Percentiles rank a stretch among this genome's conserved stretches.
phyloP scores from a whole-genome alignment of 30 jellyfish, hydroid and myxozoan genomes.

The Chironex yamaguchii region DNA sequence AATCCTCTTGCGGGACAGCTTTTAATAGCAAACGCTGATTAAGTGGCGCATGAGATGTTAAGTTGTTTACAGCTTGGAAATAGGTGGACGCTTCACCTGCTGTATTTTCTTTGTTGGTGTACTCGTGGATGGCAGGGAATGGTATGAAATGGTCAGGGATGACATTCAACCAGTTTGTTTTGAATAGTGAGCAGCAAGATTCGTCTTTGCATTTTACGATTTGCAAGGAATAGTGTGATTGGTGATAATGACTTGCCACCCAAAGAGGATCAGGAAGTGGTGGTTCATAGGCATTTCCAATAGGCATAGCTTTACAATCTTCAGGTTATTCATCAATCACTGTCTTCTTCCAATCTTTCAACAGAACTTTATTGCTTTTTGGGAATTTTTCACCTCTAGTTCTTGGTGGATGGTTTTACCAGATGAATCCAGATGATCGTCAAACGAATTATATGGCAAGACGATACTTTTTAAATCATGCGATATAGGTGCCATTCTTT shows the following conservation, averaged over 20 bases:
- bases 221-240: background rate
- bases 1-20: background rate
- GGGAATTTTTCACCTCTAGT: background rate
- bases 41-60: background rate
- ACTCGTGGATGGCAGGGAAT: background rate
- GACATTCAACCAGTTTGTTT: background rate
- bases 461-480: conserved; percentile 11
- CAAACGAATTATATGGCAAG: conserved; percentile 21
- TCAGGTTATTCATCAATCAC: background rate
- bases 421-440: conserved; percentile 1
- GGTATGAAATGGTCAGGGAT: background rate
- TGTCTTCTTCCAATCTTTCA: background rate
- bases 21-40: background rate
- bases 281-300: too few species aligned
- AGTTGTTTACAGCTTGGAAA: too few species aligned
- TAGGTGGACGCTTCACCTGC: background rate
- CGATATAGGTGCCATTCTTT: conserved; percentile 25
- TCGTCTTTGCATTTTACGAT: background rate
- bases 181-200: background rate
- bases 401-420: conserved; percentile 5
- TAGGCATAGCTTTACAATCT: background rate
- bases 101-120: background rate
- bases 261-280: too few species aligned
- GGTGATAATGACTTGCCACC: background rate
- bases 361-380: background rate